phyloP scores from a whole-genome alignment of 2,113 vertebrate species.

The Ochotona curzoniae region DNA sequence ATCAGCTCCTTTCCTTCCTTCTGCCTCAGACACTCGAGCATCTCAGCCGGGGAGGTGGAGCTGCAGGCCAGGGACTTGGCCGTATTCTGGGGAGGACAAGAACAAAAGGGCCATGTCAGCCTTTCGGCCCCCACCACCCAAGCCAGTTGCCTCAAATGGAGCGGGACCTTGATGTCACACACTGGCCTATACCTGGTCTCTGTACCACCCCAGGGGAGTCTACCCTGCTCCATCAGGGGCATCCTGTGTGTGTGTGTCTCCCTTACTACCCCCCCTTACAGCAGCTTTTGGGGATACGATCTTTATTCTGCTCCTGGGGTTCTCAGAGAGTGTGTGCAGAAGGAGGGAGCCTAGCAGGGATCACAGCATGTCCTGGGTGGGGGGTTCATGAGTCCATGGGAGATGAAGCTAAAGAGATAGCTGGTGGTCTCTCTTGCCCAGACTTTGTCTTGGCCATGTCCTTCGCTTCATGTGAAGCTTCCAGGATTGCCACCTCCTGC shows the following conservation, averaged over 20 bases:
- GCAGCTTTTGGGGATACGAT: neutral
- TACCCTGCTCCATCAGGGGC: neutral
- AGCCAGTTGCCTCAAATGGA: too few relatives aligned
- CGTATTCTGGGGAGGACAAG: slow-evolving; percentile 75
- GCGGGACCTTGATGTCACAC: too few relatives aligned
- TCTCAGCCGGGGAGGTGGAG: slow-evolving; percentile 70
- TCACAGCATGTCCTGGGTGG: neutral
- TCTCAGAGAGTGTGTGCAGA: neutral
- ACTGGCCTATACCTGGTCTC: neutral
- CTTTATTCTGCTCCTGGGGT: neutral
- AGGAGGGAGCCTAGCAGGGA: neutral
- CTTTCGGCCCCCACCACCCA: neutral
- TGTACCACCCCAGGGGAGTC: neutral
- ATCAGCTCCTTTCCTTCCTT: slow-evolving; percentile 82
- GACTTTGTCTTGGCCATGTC: neutral
- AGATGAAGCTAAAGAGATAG: neutral
- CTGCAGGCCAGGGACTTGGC: slow-evolving; percentile 84
- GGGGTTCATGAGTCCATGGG: neutral
- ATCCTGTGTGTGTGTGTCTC: too few relatives aligned
- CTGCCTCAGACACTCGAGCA: slow-evolving; percentile 85
- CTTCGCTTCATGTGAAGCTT: neutral
- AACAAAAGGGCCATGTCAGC: neutral
- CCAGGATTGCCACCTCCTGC: neutral
- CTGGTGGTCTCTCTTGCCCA: neutral
- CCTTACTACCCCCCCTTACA: neutral